Base-by-base conservation (phyloP, 2,888 invertebrate species). In the Sminthurinus aureus region DNA sequence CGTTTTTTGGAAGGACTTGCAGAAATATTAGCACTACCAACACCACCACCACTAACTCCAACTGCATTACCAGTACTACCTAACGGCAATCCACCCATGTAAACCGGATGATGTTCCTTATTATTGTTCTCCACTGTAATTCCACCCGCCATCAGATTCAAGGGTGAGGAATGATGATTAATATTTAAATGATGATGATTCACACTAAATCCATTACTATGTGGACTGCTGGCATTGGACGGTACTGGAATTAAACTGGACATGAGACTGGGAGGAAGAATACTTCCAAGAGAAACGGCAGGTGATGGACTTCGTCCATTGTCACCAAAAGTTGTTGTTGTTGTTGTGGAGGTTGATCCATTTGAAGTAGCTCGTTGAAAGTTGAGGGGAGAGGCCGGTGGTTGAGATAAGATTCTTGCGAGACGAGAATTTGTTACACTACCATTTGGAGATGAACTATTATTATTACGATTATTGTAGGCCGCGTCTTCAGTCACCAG, bases 361-460 rank as follows among this genome's bases (percentile, higher is more conserved):
- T 75, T 82, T 52, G 76, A 71, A 38, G 81, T 79, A 26, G 79
- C 66, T 26, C 52, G 20, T 50, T 38, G 77, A 64, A 67, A 79
- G 75, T 83, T 82, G 67, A 86, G 85, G 20, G 87, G 85, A 11
- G 87, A 87, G 64, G 89, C 87, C 51, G 89, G 88, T 77, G 92
- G 91, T 88, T 91, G 90, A 20, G 92, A 91, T 81, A 92, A 89
- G 81, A 92, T 92, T 86, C 91, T 90, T 22, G 91, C 91, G 84
- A 92, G 89, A 51, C 91, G 90, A 24, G 87, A 87, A 9, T 84
- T 83, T 64, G 85, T 84, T 20, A 58, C 13, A 26, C 20, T 74
- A 38, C 69, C 76, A 64, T 78, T 73, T 20, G 79, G 83, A 67
- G 83, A 78, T 26, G 83, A 78, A 20, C 78, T 78, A 51, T 80